phyloP scores from a whole-genome alignment of 2,113 vertebrate species.

The Ctenomys sociabilis region DNA sequence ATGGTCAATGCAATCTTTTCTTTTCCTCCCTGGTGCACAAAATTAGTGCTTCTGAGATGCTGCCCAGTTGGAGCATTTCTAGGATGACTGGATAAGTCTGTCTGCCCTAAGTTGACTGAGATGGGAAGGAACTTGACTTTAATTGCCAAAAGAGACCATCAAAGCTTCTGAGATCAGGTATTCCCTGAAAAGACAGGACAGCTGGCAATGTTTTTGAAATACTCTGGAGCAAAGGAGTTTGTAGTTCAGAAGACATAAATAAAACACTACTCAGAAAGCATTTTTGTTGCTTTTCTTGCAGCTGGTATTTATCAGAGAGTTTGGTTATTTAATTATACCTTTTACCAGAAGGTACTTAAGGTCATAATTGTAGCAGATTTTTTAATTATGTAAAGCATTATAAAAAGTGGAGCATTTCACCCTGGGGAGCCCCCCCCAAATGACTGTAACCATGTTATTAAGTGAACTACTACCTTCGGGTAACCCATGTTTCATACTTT shows the following conservation, averaged over 20 bases:
- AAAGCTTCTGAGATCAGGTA: constrained; percentile 22
- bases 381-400: constrained; percentile 77
- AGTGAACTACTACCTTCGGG: constrained; percentile 24
- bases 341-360: constrained; percentile 77
- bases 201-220: constrained; percentile 17
- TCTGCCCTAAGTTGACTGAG: constrained; percentile 37
- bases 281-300: constrained; percentile 63
- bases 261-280: constrained; percentile 45
- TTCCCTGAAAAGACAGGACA: constrained; percentile 38
- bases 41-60: constrained; percentile 37
- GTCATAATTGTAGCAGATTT: constrained; percentile 74
- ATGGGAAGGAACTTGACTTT: neutral
- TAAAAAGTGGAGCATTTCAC: constrained; percentile 76
- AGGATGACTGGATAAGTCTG: constrained; percentile 1
- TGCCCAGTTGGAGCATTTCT: neutral
- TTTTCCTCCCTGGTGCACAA: neutral
- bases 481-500: constrained; percentile 57
- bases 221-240: neutral
- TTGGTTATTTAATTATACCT: constrained; percentile 79
- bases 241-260: constrained; percentile 40
- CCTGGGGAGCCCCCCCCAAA: constrained; percentile 48
- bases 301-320: constrained; percentile 73
- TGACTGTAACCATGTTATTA: constrained; percentile 51
- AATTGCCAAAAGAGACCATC: constrained; percentile 38
- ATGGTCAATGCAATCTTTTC: neutral